A percentile compares a stretch with the other conserved stretches of the same genome.
Evolutionary conservation across 2,113 vertebrate genomes (phyloP).

Genomic region (Pipa parva): DNA sequence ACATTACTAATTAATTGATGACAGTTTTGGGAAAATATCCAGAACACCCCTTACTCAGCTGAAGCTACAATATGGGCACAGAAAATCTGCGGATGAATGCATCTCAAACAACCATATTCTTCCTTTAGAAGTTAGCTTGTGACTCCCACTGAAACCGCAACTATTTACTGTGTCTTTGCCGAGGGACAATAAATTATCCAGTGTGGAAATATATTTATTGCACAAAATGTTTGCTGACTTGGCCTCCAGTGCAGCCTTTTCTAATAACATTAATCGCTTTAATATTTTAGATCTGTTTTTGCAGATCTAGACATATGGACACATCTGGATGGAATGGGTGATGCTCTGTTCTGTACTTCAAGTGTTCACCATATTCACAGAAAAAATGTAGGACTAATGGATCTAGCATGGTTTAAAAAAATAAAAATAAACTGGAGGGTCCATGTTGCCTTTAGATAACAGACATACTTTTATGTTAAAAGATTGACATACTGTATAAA

Average conservation of each 20-base stretch:
- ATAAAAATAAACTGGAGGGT: not conserved
- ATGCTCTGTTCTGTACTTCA: not conserved
- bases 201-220: slow-evolving; percentile 31
- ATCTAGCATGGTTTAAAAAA: not conserved
- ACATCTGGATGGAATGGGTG: slow-evolving; percentile 24
- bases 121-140: slow-evolving; percentile 32
- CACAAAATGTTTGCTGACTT: slow-evolving; percentile 25
- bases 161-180: slow-evolving; percentile 21
- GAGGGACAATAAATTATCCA: slow-evolving; percentile 27
- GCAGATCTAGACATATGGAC: slow-evolving; percentile 6
- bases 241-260: slow-evolving; percentile 19
- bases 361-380: not conserved
- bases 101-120: slow-evolving; percentile 9
- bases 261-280: slow-evolving; percentile 14
- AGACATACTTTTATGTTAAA: too few species aligned
- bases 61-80: slow-evolving; percentile 14
- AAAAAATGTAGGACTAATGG: not conserved
- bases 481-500: too few species aligned
- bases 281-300: slow-evolving; percentile 9
- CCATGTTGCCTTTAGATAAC: not conserved
- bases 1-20: not conserved
- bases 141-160: slow-evolving; percentile 32
- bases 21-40: not conserved
- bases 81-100: slow-evolving; percentile 29
- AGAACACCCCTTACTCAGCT: slow-evolving; percentile 13